Base-by-base conservation (phyloP, 1,140 invertebrate species). In the Drosophila tropicalis region DNA sequence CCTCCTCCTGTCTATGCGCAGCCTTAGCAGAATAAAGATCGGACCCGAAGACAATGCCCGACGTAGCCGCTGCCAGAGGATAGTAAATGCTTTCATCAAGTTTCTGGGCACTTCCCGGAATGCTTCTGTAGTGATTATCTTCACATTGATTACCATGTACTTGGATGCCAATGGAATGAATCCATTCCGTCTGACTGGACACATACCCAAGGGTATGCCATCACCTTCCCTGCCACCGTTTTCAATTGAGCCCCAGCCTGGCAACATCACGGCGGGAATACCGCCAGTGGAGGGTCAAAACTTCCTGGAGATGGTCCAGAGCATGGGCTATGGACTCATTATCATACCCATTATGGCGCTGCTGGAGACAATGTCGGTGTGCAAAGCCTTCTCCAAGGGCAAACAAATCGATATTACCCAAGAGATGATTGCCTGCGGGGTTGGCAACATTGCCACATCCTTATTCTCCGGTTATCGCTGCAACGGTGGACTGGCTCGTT, bases 401-500 rank as follows among this genome's bases (percentile, higher is more conserved):
- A 95, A 95, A 76, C 93, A 95, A 44, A 95, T 97, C 10, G 96
- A 98, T 89, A 96, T 96, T 1, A 96, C 95, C 19, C 97, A 97
- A 91, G 97, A 98, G 93, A 93, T 98, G 87, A 93, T 97, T 72
- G 96, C 96, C 1, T 94, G 97, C 36, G 97, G 97, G 40, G 81
- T 96, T 6, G 95, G 95, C 57, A 98, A 98, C 92, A 94, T 99
- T 44, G 94, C 95, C n/a, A 98, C 97, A 89, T 97, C 97, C 0
- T 96, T 99, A 91, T 95, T 98, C 67, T 95, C 95, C 92, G 93
- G 96, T 0, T 97, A 96, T 91, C 98, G 98, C 9, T 95, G 96
- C 5, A 96, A 97, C 19, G 98, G 97, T 36, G 97, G 96, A 17
- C 93, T 98, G 25, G 96, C 96, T 7, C 94, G 97, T 70, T 91